These are phyloP conservation scores for Anthopleura sola DNA, from an alignment of 64 coral and sea anemone species.

Conservation along the genomic window DNA sequence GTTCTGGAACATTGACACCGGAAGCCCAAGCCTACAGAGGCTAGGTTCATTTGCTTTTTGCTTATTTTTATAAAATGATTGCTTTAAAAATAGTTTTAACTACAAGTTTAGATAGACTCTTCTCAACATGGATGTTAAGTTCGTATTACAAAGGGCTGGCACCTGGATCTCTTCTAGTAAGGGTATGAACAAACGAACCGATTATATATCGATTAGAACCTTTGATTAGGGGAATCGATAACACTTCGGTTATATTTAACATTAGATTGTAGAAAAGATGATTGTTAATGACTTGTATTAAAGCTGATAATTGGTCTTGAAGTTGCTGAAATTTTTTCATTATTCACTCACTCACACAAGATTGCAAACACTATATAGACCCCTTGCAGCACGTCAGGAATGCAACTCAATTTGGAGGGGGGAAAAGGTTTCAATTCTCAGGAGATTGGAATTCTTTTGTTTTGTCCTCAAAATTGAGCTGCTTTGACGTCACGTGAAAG, in stretches of 20 bases:
- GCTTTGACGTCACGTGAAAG: no score
- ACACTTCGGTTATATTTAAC: constrained; percentile 11
- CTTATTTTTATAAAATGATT: not conserved
- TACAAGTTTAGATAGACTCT: not conserved
- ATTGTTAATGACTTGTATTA: not conserved
- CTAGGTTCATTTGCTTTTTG: not conserved
- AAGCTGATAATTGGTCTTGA: not conserved
- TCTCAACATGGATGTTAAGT: not conserved
- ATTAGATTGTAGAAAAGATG: not conserved
- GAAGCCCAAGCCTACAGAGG: not conserved
- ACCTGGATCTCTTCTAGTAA: not conserved
- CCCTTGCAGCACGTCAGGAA: no score
- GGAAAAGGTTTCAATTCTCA: no score
- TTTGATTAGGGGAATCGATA: not conserved
- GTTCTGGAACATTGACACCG: no score
- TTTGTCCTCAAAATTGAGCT: no score
- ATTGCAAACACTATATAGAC: no score
- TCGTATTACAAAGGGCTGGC: constrained; percentile 2
- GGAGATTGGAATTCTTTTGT: no score
- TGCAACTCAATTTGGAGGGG: no score
- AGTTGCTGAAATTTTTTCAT: not conserved
- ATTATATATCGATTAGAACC: not conserved
- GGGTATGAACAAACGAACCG: not conserved
- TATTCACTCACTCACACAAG: no score
- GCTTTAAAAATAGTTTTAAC: not conserved